Conservation (phyloP, 35 echinoderm and acorn worm species). For the Heliocidaris tuberculata region DNA sequence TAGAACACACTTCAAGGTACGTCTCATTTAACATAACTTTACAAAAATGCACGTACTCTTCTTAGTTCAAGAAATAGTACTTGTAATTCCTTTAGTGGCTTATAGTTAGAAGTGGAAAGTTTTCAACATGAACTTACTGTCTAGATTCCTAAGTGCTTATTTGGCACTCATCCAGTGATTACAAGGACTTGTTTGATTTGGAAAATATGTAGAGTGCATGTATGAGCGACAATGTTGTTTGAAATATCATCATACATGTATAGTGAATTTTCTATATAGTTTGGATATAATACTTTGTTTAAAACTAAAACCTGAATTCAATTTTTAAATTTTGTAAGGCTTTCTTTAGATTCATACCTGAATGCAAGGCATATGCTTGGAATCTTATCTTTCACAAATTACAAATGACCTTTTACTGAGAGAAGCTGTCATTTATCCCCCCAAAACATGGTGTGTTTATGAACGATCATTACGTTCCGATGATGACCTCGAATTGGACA, state of each 20-base stretch:
- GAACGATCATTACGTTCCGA: neutral
- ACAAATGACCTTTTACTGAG: neutral
- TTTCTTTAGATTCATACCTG: no score
- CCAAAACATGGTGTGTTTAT: neutral
- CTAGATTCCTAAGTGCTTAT: neutral
- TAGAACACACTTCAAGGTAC: constrained; percentile 42
- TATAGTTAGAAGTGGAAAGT: neutral
- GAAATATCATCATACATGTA: neutral
- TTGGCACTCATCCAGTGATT: neutral
- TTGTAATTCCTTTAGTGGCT: neutral
- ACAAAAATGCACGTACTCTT: no score
- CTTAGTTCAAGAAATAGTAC: neutral
- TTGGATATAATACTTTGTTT: neutral
- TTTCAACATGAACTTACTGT: neutral
- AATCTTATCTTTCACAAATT: no score
- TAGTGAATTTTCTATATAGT: no score
- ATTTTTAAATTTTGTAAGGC: neutral
- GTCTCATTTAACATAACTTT: neutral
- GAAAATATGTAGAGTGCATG: neutral
- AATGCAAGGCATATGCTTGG: no score
- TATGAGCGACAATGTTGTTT: neutral
- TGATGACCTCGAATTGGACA: neutral
- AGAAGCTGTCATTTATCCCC: no score
- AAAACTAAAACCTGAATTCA: neutral
- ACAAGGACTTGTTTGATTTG: neutral